A percentile compares a stretch with the other conserved stretches of the same genome.
Evolutionary conservation across 1,140 invertebrate genomes (phyloP).

Genomic region (Pseudomyrmex flavicornis): DNA sequence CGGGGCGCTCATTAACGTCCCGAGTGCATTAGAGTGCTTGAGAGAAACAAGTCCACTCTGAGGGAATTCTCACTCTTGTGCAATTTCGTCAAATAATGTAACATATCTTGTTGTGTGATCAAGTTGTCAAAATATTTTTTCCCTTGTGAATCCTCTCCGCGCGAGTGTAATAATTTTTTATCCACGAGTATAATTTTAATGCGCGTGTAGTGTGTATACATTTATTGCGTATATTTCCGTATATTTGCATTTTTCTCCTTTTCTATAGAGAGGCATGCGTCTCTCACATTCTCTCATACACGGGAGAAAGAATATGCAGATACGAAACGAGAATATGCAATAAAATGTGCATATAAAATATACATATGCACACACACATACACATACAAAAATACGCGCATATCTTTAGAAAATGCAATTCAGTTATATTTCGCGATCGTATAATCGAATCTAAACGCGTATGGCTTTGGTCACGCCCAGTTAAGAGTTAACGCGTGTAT

Average conservation of each 20-base stretch:
- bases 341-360: no score
- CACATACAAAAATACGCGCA: no score
- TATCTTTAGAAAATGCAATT: not conserved
- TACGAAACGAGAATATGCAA: no score
- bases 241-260: no score
- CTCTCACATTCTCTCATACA: no score
- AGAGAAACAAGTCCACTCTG: not conserved
- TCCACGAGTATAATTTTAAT: no score
- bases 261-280: no score
- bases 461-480: not conserved
- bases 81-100: not conserved
- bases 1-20: conserved; percentile 29
- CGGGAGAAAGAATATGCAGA: no score
- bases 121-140: not conserved
- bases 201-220: no score
- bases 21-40: not conserved
- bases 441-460: not conserved
- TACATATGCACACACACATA: no score
- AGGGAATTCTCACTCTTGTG: not conserved
- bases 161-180: not conserved
- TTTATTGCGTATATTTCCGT: no score
- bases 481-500: conserved; percentile 33
- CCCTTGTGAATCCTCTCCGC: not conserved
- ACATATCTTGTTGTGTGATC: not conserved
- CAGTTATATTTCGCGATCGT: not conserved